Evolutionary conservation across 2,113 vertebrate species (phyloP).

Genomic region (Mustela lutreola): DNA sequence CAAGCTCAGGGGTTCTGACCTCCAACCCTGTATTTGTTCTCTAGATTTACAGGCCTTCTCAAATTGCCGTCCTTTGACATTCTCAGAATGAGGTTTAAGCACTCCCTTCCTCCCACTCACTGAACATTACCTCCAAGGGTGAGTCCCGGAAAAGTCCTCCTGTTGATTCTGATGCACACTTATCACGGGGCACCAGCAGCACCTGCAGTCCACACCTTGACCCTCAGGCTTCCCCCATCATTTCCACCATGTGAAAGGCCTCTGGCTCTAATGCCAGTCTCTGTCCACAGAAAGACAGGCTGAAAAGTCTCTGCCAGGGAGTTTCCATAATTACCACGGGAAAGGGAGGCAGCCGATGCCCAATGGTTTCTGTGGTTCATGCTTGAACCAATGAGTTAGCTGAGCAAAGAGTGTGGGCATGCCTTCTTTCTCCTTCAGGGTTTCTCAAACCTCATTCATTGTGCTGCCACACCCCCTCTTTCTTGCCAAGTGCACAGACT

Average conservation of each 20-base stretch:
- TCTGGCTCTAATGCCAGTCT: neutral
- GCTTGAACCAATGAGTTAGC: neutral
- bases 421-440: neutral
- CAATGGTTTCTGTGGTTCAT: neutral
- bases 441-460: neutral
- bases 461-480: neutral
- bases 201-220: neutral
- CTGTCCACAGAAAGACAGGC: neutral
- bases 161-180: neutral
- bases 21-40: neutral
- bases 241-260: neutral
- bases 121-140: neutral
- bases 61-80: neutral
- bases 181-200: no score
- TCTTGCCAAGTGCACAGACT: neutral
- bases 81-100: neutral
- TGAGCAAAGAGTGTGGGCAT: neutral
- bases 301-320: neutral
- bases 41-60: neutral
- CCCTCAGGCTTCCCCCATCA: neutral
- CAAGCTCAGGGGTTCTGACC: no score
- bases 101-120: neutral
- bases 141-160: neutral
- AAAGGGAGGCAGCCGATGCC: neutral
- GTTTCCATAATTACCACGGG: neutral